phyloP scores from a whole-genome alignment of 1,140 invertebrate genomes.

The Halotydeus destructor region DNA sequence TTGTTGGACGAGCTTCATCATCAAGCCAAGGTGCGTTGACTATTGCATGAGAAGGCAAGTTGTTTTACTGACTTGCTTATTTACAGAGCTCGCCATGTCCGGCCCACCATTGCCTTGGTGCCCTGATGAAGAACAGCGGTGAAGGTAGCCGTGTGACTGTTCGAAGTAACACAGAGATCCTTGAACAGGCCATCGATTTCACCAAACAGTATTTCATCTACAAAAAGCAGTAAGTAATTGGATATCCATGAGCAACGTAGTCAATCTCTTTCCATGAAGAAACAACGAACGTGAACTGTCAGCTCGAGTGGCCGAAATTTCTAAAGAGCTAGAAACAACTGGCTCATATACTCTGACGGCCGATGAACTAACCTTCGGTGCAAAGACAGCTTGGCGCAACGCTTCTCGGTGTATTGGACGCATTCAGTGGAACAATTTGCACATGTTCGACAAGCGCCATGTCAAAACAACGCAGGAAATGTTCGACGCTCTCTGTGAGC shows the following conservation, averaged over 20 bases:
- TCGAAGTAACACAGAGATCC: conserved; percentile 10
- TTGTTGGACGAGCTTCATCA: background rate
- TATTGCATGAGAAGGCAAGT: background rate
- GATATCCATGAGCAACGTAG: conserved; percentile 27
- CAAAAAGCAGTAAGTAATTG: conserved; percentile 20
- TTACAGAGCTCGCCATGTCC: background rate
- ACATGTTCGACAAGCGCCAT: conserved; percentile 28
- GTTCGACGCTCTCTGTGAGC: conserved; percentile 28
- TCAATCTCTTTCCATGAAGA: no score
- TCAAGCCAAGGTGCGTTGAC: background rate
- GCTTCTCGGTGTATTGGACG: conserved; percentile 30
- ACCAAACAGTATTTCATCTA: conserved; percentile 16
- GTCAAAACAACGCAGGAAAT: conserved; percentile 25
- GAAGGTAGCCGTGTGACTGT: background rate
- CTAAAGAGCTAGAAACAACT: conserved; percentile 30
- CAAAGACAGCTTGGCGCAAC: conserved; percentile 32
- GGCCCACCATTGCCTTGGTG: background rate
- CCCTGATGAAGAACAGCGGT: background rate
- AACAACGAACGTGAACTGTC: conserved; percentile 21
- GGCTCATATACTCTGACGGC: conserved; percentile 29
- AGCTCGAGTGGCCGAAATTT: conserved; percentile 47
- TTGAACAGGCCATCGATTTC: conserved; percentile 15
- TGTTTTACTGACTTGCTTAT: background rate
- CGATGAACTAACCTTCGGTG: conserved; percentile 28
- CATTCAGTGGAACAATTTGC: conserved; percentile 33